A percentile compares a stretch with the other conserved stretches of the same genome.
Conservation (phyloP, 2,888 invertebrate genomes). For the Kuschelorhynchus macadamiae region DNA sequence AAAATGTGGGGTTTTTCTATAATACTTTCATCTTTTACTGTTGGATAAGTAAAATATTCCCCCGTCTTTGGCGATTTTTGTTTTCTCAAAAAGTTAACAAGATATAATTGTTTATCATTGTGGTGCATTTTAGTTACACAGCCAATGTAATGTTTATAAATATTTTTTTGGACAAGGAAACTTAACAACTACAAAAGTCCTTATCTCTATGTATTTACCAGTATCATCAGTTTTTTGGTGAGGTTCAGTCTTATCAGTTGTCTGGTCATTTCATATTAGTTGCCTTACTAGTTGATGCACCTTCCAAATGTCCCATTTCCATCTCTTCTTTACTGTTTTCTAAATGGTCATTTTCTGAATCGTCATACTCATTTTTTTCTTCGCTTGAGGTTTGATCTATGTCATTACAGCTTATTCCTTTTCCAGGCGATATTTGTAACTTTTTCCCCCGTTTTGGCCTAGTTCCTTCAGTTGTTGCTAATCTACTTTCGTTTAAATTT, state of each 20-base stretch:
- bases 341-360: background rate
- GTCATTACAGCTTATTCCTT: conserved; percentile 1
- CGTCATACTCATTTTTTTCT: background rate
- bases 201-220: background rate
- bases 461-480: conserved; percentile 4
- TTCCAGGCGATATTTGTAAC: conserved; percentile 2
- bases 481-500: conserved; percentile 15
- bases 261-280: no score
- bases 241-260: conserved; percentile 12
- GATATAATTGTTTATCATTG: conserved; percentile 16
- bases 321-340: conserved; percentile 1
- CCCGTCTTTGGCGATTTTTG: conserved; percentile 16
- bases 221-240: conserved; percentile 4
- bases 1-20: background rate
- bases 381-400: background rate
- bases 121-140: conserved; percentile 8
- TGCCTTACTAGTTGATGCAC: conserved; percentile 8
- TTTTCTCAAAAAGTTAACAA: conserved; percentile 22
- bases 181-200: conserved; percentile 28
- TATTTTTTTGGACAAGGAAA: conserved; percentile 17
- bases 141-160: conserved; percentile 26
- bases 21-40: background rate
- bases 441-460: conserved; percentile 20
- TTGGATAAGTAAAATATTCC: no score
- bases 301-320: no score